Evolutionary conservation across 2,113 vertebrate genomes (phyloP), one percentile per base, ranked within the genome.

Genomic region (Hyla sarda): DNA sequence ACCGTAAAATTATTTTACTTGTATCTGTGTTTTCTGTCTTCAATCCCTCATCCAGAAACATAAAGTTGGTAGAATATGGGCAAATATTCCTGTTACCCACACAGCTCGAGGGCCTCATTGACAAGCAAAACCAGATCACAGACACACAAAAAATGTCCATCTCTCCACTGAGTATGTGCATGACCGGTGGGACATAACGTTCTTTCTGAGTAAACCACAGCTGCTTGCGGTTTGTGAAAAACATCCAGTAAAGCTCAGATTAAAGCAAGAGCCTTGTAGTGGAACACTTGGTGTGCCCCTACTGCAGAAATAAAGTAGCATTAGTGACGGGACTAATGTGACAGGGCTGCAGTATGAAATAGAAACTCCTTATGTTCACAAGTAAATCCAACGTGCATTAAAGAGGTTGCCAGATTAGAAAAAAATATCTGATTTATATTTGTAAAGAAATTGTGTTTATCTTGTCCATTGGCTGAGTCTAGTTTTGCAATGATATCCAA

Each of bases 141-240:
- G 82, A 83, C 48, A 72, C 3, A 41, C 3, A 41, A 21, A 82
- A 60, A 23, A 72, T 56, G 82, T 60, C 82, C 23, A 54, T 74
- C 34, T 75, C 48, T 34, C 37, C 13, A 47, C 41, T 83, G 45
- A 72, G 30, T 0, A 14, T 73, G 32, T 79, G 14, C 23, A 83
- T 47, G 67, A 54, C 50, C 84, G 85, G 62, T 67, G 76, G n/a
- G 58, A 85, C 69, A 82, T 17, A 83, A 50, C 71, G n/a, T 79
- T 90, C 75, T 83, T 85, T 47, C 13, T 65, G 32, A 17, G 5
- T 78, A 83, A 87, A 47, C 54, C 71, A 87, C 30, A 75, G 23
- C 84, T 32, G 34, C 78, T 83, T 89, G 76, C 78, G 87, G 75
- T 75, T 80, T 72, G 82, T 67, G 52, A 79, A 28, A 34, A 58